Evolutionary conservation across 2,888 invertebrate species (phyloP).

Genomic region (Dasypolia templi): DNA sequence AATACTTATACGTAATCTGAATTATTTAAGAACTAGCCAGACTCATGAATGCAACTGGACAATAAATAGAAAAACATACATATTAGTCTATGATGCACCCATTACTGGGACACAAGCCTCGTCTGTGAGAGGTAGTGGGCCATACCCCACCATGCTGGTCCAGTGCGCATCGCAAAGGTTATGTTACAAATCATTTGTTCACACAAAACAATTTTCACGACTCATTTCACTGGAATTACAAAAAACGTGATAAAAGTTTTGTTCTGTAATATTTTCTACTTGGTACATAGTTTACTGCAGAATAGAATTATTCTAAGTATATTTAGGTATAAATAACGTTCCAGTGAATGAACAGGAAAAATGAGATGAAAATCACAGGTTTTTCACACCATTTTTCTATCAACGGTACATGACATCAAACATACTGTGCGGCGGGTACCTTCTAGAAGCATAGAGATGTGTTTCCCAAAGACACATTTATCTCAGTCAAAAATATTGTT

Average conservation of each 20-base stretch:
- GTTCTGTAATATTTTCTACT: constrained; percentile 33
- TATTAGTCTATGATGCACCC: neutral
- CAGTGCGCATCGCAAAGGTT: constrained; percentile 2
- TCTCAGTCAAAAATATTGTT: neutral
- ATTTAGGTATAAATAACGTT: constrained; percentile 44
- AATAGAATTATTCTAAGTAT: constrained; percentile 54
- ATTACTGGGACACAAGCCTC: too few relatives aligned
- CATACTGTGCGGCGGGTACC: neutral
- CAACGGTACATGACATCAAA: neutral
- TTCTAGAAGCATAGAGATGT: neutral
- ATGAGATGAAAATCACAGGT: neutral
- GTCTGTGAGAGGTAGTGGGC: neutral
- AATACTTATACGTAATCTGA: constrained; percentile 24
- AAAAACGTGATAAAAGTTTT: constrained; percentile 30
- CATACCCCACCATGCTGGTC: neutral
- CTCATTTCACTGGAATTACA: constrained; percentile 34
- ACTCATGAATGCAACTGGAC: neutral
- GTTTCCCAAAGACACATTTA: neutral
- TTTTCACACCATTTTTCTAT: constrained; percentile 5
- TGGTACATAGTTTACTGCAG: constrained; percentile 25
- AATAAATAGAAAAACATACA: constrained; percentile 11
- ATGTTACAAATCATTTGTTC: constrained; percentile 14
- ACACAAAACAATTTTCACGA: constrained; percentile 14
- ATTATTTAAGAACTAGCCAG: constrained; percentile 32
- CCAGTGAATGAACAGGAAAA: constrained; percentile 48